Conservation (phyloP, 2,888 invertebrate species). For the Tetrapedia diversipes region DNA sequence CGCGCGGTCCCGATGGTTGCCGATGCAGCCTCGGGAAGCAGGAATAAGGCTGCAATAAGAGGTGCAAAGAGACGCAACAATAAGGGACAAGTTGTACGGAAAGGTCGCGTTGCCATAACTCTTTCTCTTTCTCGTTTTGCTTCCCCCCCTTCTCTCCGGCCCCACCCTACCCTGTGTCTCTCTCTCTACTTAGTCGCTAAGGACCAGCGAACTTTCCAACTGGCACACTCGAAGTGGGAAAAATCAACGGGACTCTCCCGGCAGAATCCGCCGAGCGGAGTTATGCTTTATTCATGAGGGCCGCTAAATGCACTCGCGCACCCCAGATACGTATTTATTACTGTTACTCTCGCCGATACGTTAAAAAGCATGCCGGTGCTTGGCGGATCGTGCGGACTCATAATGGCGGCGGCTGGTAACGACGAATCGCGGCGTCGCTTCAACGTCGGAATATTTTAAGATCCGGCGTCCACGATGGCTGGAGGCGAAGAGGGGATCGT, state of each 20-base stretch:
- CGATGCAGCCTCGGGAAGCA: slow-evolving; percentile 26
- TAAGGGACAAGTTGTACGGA: slow-evolving; percentile 51
- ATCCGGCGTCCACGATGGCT: slow-evolving; percentile 12
- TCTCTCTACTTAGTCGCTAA: background rate
- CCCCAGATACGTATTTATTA: slow-evolving; percentile 65
- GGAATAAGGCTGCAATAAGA: slow-evolving; percentile 45
- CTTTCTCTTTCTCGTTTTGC: background rate
- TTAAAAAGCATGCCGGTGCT: slow-evolving; percentile 46
- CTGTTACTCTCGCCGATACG: slow-evolving; percentile 43
- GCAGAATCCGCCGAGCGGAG: slow-evolving; percentile 47
- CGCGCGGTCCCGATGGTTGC: slow-evolving; percentile 4
- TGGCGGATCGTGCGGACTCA: slow-evolving; percentile 54
- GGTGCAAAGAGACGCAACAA: slow-evolving; percentile 51
- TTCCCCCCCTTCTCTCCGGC: background rate
- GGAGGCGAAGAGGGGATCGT: background rate
- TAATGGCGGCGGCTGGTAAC: slow-evolving; percentile 33
- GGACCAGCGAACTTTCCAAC: slow-evolving; percentile 47
- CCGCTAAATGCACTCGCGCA: slow-evolving; percentile 69
- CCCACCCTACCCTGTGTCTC: too few relatives aligned
- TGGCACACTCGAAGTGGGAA: slow-evolving; percentile 60
- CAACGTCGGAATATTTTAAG: slow-evolving; percentile 43
- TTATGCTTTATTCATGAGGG: slow-evolving; percentile 73
- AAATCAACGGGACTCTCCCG: slow-evolving; percentile 63
- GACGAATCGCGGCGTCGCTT: slow-evolving; percentile 36
- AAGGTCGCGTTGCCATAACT: slow-evolving; percentile 25